Percentiles rank a stretch among this genome's conserved stretches.
Evolutionary conservation across 2,888 invertebrate species (phyloP).

Genomic region (Drosophila trichaetosa): DNA sequence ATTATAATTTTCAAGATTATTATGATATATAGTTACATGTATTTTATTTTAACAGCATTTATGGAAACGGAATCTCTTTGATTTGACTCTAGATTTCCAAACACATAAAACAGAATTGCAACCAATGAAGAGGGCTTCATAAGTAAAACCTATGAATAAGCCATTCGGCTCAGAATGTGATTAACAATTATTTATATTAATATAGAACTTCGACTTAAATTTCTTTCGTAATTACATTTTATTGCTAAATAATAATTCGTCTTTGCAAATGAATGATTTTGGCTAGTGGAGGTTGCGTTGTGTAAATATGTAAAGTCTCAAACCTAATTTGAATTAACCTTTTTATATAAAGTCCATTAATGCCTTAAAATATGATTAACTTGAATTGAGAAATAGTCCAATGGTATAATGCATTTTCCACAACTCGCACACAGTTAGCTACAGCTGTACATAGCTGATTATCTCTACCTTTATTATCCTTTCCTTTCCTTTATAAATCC

Average conservation of each 20-base stretch:
- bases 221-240: neutral
- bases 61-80: neutral
- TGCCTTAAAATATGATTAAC: neutral
- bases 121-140: neutral
- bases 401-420: too few relatives aligned
- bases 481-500: too few relatives aligned
- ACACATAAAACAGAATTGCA: neutral
- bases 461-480: too few relatives aligned
- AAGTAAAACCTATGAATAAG: neutral
- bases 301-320: neutral
- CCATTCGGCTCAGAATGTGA: neutral
- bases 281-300: too few relatives aligned
- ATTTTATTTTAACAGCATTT: neutral
- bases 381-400: too few relatives aligned
- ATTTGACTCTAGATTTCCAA: neutral
- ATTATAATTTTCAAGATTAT: neutral
- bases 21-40: neutral
- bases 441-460: too few relatives aligned
- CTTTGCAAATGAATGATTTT: too few relatives aligned
- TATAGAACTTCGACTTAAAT: neutral
- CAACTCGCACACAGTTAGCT: too few relatives aligned
- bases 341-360: neutral
- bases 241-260: neutral
- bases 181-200: neutral
- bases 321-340: neutral